Evolutionary conservation across 1,140 invertebrate species (phyloP).

Genomic region (Camponotus vicinus): DNA sequence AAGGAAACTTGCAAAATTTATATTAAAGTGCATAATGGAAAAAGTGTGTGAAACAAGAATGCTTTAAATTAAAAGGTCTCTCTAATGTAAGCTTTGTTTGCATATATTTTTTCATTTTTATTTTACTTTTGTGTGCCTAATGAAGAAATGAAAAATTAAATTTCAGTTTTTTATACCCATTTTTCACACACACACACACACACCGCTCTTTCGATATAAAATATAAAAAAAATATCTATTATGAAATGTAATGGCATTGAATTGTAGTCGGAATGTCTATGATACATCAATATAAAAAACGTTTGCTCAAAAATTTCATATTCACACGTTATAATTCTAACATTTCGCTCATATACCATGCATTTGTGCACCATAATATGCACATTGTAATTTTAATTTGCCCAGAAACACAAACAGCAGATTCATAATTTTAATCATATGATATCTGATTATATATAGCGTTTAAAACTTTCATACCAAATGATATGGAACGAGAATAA

Average conservation of each 20-base stretch:
- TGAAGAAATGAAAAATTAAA: conserved; percentile 11
- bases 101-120: neutral
- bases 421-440: conserved; percentile 50
- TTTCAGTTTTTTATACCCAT: neutral
- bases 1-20: neutral
- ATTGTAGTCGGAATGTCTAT: no score
- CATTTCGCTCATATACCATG: neutral
- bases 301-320: no score
- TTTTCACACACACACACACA: no score
- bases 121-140: neutral
- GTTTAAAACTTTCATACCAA: conserved; percentile 50
- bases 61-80: neutral
- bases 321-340: neutral
- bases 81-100: neutral
- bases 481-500: conserved; percentile 32
- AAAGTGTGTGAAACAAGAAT: neutral
- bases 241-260: neutral
- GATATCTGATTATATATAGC: conserved; percentile 34
- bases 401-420: conserved; percentile 2
- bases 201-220: neutral
- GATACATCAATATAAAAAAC: no score
- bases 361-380: neutral
- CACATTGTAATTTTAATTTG: neutral
- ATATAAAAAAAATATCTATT: neutral
- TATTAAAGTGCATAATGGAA: neutral